Conservation (phyloP, 2,888 invertebrate species). For the Agonopterix subpropinquella region DNA sequence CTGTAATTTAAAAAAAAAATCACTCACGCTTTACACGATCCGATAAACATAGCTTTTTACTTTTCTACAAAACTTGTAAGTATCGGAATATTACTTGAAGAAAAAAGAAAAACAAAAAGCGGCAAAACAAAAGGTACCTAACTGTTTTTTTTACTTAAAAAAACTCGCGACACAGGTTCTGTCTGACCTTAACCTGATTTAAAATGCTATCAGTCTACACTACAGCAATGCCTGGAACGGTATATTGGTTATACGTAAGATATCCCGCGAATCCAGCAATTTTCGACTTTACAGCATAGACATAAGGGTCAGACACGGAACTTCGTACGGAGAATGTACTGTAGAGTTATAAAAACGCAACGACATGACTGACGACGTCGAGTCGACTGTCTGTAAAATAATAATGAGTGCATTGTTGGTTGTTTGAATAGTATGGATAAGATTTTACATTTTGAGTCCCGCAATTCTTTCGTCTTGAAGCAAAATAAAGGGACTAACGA, state of each 20-base stretch:
- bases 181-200: conserved; percentile 71
- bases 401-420: conserved; percentile 68
- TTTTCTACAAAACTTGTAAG: no score
- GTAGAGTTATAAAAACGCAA: conserved; percentile 43
- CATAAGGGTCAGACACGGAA: no score
- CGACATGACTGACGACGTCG: conserved; percentile 54
- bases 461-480: no score
- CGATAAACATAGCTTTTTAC: no score
- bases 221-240: background rate
- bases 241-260: background rate
- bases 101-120: background rate
- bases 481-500: no score
- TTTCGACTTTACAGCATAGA: no score
- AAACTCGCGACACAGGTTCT: no score
- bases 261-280: no score
- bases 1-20: no score
- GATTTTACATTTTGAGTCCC: conserved; percentile 1
- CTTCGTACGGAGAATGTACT: no score
- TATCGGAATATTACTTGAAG: no score
- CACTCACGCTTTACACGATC: no score
- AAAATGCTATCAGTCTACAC: conserved; percentile 55
- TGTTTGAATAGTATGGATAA: conserved; percentile 36
- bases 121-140: background rate
- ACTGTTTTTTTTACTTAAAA: background rate
- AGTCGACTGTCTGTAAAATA: conserved; percentile 57